Evolutionary conservation across 2,113 vertebrate genomes (phyloP), one percentile per base, ranked within the genome.

Genomic region (Formicarius rufipectus): DNA sequence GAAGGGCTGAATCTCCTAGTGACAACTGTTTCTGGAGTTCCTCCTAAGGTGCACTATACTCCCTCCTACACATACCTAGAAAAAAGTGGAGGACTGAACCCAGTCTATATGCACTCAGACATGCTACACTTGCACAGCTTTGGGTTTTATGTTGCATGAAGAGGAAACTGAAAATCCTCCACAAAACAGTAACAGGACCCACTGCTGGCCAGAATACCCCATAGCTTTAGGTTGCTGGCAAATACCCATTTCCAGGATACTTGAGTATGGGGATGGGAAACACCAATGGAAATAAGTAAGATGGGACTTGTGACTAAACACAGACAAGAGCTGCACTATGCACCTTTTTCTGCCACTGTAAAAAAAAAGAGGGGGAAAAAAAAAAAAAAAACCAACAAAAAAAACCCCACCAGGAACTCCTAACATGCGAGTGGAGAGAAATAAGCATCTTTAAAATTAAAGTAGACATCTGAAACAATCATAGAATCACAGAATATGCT

Each of bases 41-140:
- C 39, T 90, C 25, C 21, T 37, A 66, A 42, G 23, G 5, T 37
- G 31, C 14, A 50, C 19, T 37, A 9, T 19, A 62, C 30, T 89
- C 23, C 40, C 25, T 79, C 69, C 67, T 33, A 62, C 7, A 37
- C 12, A 14, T 22, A 58, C 14, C 24, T 37, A 37, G 22, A 69
- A 53, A 71, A 31, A 90, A 52, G 14, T 4, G 3, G 23, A 79
- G 58, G 23, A 68, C 18, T 35, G 16, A 89, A n/a, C n/a, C 22
- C 15, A 66, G 6, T 22, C 76, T 73, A n/a, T 56, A 39, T 12
- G 20, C 3, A 3, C 10, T 53, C 20, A 44, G 11, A 16, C 2
- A 6, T 2, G 6, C 47, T 71, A 28, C 0, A 0, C 28, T 74
- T 84, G n/a, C 28, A 84, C 58, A 94, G 10, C n/a, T 25, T 69